Evolutionary conservation across 2,888 invertebrate genomes (phyloP).

Genomic region (Terebella lapidaria): DNA sequence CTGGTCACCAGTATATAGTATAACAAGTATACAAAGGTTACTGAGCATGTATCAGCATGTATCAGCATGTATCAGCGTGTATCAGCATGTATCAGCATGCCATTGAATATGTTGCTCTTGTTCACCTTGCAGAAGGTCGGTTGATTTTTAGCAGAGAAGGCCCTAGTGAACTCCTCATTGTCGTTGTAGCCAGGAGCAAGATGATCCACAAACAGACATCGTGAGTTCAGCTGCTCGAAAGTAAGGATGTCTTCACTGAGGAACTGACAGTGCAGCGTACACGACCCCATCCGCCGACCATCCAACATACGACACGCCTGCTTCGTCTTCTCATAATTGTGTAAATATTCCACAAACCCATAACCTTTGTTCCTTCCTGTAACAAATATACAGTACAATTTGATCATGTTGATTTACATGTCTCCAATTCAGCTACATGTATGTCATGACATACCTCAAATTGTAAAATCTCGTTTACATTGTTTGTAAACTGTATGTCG

Average conservation of each 20-base stretch:
- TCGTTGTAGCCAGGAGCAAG: slow-evolving; percentile 57
- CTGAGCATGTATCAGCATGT: too few relatives aligned
- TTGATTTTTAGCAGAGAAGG: slow-evolving; percentile 55
- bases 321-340: slow-evolving; percentile 54
- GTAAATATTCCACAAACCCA: slow-evolving; percentile 58
- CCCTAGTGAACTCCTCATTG: slow-evolving; percentile 55
- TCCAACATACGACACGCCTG: slow-evolving; percentile 55
- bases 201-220: slow-evolving; percentile 57
- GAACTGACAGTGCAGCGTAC: slow-evolving; percentile 56
- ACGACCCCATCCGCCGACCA: slow-evolving; percentile 50
- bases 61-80: too few relatives aligned
- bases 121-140: slow-evolving; percentile 59
- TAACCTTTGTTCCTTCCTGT: slow-evolving; percentile 58
- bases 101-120: too few relatives aligned
- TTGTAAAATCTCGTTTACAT: too few relatives aligned
- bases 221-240: slow-evolving; percentile 56
- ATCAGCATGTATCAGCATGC: too few relatives aligned
- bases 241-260: slow-evolving; percentile 55
- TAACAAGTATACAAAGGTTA: too few relatives aligned
- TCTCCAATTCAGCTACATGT: too few relatives aligned
- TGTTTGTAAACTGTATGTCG: too few relatives aligned
- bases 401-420: too few relatives aligned
- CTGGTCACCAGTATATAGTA: too few relatives aligned
- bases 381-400: background rate
- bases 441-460: too few relatives aligned